Base-by-base conservation (phyloP, 2,888 invertebrate genomes). In the Melinopterus prodromus region DNA sequence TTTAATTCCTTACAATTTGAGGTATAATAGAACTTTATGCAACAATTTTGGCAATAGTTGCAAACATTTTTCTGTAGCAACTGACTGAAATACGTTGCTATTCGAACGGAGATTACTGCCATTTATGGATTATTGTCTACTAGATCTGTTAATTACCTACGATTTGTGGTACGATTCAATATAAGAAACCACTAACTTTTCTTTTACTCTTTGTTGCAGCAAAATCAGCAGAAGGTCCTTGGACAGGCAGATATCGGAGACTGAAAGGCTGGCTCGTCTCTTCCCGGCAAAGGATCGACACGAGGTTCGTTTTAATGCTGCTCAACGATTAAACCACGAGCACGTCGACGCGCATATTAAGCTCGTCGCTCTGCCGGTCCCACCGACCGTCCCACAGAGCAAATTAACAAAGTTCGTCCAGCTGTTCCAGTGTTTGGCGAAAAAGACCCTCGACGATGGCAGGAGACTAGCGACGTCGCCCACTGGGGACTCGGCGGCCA, bases 331-430 rank as follows among this genome's bases (percentile, higher is more conserved):
- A 7, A 77, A 82, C 35, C 77, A 80, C 77, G 81, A 81, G 0
- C 77, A 71, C 72, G 81, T 82, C 71, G 77, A 79, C 16, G 81
- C 82, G 9, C 77, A 78, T 71, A 82, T 81, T 9, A 78, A 79
- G 38, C 77, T 82, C 14, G 81, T 82, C 16, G 70, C 81, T 6
- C 79, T 82, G 1, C 77, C 80, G 16, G 69, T 82, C 6, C 71
- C 71, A 7, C 79, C 77, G 1, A 36, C 53, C 26, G 16, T 69
- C 12, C 74, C 71, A 4, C 71, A 71, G 35, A 76, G 74, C 14
- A 71, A 15, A 38, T 35, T 80, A n/a, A 79, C 38, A 38, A 80
- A 80, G 79, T 80, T 80, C 70, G 69, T 80, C 26, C 80, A 71
- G n/a, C 74, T 80, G 16, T 80, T 80, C 72, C 79, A 77, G 9